These are phyloP conservation scores for Salmo trutta DNA, from an alignment of 2,797 vertebrate genomes.

Conservation along the genomic window DNA sequence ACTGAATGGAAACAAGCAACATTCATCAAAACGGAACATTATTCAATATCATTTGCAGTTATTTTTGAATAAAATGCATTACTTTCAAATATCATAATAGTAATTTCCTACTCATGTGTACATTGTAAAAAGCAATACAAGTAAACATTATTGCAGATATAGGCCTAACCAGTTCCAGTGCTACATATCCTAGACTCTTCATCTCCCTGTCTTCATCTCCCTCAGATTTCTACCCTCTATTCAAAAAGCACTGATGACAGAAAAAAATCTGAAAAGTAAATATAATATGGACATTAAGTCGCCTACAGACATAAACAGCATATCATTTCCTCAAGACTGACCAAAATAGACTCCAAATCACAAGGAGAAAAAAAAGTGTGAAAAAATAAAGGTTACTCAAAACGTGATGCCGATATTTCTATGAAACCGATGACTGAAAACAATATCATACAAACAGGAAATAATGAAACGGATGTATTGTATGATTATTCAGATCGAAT, in stretches of 20 bases:
- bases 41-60: conserved; percentile 16
- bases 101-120: background rate
- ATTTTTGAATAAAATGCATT: conserved; percentile 62
- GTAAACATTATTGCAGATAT: background rate
- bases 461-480: background rate
- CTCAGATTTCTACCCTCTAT: background rate
- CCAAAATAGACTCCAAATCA: background rate
- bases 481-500: background rate
- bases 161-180: background rate
- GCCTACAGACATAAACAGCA: background rate
- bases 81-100: conserved; percentile 16
- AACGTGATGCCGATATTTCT: background rate
- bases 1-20: conserved; percentile 17
- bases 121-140: background rate
- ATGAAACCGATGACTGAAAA: background rate
- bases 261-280: background rate
- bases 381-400: background rate
- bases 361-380: background rate
- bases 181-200: background rate
- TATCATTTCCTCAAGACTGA: background rate
- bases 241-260: background rate
- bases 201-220: background rate
- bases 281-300: background rate
- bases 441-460: background rate
- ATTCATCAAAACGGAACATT: conserved; percentile 67